phyloP scores from a whole-genome alignment of 2,797 vertebrate species.

The Catostomus latipinnis region DNA sequence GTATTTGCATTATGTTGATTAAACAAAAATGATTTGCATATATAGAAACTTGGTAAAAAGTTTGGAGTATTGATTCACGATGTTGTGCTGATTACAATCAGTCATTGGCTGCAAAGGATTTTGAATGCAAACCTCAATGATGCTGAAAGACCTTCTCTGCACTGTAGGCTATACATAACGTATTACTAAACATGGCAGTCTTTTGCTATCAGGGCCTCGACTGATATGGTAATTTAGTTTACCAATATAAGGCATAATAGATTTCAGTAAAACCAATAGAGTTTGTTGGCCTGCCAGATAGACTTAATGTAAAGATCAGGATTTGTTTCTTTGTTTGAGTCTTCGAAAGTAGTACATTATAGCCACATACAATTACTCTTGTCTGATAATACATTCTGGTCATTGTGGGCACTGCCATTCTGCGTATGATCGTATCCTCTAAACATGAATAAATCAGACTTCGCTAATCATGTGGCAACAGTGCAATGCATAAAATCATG shows the following conservation, averaged over 20 bases:
- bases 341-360: neutral
- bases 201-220: constrained; percentile 39
- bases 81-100: constrained; percentile 39
- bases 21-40: constrained; percentile 62
- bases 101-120: constrained; percentile 73
- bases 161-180: constrained; percentile 65
- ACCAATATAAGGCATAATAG: constrained; percentile 59
- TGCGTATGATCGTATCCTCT: neutral
- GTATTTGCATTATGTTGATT: constrained; percentile 4
- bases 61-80: neutral
- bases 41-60: neutral
- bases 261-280: constrained; percentile 66
- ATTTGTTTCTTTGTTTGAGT: neutral
- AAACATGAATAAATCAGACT: constrained; percentile 2
- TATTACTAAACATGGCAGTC: constrained; percentile 69
- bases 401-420: neutral
- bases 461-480: too few species aligned
- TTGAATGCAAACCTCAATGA: constrained; percentile 80
- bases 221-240: constrained; percentile 54
- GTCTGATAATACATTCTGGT: neutral
- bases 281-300: constrained; percentile 73
- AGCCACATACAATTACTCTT: too few species aligned
- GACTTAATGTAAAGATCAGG: neutral
- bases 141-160: constrained; percentile 72
- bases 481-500: too few species aligned